Conservation (phyloP, 1,140 invertebrate species). For the Lepidurus packardi region DNA sequence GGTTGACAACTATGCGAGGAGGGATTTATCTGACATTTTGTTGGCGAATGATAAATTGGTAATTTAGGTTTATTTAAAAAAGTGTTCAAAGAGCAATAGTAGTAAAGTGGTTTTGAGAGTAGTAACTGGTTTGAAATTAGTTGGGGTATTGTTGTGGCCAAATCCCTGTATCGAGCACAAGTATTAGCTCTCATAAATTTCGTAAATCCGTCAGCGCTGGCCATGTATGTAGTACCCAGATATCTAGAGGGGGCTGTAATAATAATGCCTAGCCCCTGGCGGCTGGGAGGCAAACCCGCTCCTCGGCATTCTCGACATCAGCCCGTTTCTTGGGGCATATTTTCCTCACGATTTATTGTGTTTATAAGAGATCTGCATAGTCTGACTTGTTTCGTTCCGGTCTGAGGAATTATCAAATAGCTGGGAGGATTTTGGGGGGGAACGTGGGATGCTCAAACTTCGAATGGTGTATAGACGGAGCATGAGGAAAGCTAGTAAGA, state of each 20-base stretch:
- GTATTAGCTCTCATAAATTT: conserved; percentile 6
- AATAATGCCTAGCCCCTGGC: background rate
- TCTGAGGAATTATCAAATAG: background rate
- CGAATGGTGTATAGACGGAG: background rate
- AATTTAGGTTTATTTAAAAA: background rate
- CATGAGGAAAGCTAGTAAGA: background rate
- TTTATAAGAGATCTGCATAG: background rate
- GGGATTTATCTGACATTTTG: background rate
- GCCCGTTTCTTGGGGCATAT: background rate
- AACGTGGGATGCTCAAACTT: background rate
- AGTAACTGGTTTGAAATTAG: conserved; percentile 11
- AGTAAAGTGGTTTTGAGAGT: background rate
- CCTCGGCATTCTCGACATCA: background rate
- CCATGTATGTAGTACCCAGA: background rate
- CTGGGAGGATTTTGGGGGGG: background rate
- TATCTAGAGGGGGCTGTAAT: conserved; percentile 13
- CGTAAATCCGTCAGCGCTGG: background rate
- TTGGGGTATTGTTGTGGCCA: background rate
- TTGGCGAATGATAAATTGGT: background rate
- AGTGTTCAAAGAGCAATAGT: background rate
- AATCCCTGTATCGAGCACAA: background rate
- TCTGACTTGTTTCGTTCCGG: background rate
- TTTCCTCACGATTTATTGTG: background rate
- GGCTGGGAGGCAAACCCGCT: background rate
- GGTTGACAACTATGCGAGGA: background rate